Conservation (phyloP, 2,888 invertebrate genomes). For the Eledona agricola region DNA sequence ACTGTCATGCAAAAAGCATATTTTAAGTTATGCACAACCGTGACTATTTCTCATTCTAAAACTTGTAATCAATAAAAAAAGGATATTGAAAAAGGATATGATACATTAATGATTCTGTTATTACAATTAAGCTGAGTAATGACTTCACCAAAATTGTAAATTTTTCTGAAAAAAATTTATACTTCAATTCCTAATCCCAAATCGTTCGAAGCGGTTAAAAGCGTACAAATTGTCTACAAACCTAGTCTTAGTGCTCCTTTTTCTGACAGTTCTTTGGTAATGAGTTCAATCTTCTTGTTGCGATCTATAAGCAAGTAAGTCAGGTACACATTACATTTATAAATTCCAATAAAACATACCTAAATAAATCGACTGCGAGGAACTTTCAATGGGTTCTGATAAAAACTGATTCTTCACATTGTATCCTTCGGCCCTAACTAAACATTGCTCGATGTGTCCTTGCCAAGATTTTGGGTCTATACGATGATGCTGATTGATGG, state of each 20-base stretch:
- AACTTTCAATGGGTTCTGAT: slow-evolving; percentile 58
- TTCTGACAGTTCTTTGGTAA: slow-evolving; percentile 49
- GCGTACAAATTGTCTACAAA: slow-evolving; percentile 45
- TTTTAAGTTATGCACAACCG: slow-evolving; percentile 9
- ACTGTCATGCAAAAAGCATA: slow-evolving; percentile 11
- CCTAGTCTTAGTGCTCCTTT: slow-evolving; percentile 55
- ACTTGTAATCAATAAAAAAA: slow-evolving; percentile 42
- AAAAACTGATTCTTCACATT: slow-evolving; percentile 60
- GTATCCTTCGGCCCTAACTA: slow-evolving; percentile 64
- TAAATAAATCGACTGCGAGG: slow-evolving; percentile 55
- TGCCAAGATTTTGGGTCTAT: slow-evolving; percentile 59
- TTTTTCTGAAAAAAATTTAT: slow-evolving; percentile 51
- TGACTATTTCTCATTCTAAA: no score
- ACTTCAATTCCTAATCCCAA: slow-evolving; percentile 29
- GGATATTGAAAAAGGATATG: slow-evolving; percentile 55
- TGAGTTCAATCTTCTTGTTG: slow-evolving; percentile 59
- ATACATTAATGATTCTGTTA: slow-evolving; percentile 30
- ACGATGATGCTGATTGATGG: slow-evolving; percentile 62
- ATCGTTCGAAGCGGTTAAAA: slow-evolving; percentile 23
- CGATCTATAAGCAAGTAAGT: slow-evolving; percentile 56
- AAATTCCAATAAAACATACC: no score
- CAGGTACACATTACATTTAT: slow-evolving; percentile 1
- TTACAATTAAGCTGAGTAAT: slow-evolving; percentile 34
- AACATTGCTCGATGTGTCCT: slow-evolving; percentile 63
- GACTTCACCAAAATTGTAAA: slow-evolving; percentile 38